These are phyloP conservation scores for Nibea coibor DNA, from an alignment of 2,113 vertebrate genomes.

Conservation along the genomic window DNA sequence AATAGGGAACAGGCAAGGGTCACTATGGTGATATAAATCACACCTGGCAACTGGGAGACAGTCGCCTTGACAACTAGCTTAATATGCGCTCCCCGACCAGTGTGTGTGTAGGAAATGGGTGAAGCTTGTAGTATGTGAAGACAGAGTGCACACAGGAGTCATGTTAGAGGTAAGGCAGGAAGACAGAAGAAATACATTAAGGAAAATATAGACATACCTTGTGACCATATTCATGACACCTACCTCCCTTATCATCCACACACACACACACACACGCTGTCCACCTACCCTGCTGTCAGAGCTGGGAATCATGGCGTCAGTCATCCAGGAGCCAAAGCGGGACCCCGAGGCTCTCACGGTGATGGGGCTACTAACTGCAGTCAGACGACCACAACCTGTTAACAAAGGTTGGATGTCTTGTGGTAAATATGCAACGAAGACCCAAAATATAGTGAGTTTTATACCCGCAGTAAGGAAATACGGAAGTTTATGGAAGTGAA, in stretches of 20 bases:
- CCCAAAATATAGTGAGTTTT: neutral
- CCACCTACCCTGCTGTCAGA: slow-evolving; percentile 80
- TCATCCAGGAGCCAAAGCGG: slow-evolving; percentile 97
- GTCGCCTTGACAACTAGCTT: slow-evolving; percentile 80
- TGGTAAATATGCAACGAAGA: neutral
- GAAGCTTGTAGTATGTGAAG: slow-evolving; percentile 27
- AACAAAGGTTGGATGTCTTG: neutral
- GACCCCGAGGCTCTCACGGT: slow-evolving; percentile 94
- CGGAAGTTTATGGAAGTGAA: neutral
- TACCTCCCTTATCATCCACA: slow-evolving; percentile 19
- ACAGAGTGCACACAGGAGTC: slow-evolving; percentile 39
- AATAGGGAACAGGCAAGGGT: slow-evolving; percentile 77
- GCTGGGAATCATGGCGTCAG: slow-evolving; percentile 86
- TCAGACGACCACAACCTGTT: slow-evolving; percentile 88
- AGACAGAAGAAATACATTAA: slow-evolving; percentile 31
- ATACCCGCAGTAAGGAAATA: neutral
- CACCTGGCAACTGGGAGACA: slow-evolving; percentile 78
- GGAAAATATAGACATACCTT: neutral
- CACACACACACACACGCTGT: slow-evolving; percentile 45
- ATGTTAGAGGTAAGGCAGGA: slow-evolving; percentile 23
- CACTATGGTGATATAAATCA: slow-evolving; percentile 80
- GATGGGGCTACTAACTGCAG: slow-evolving; percentile 91
- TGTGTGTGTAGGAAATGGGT: slow-evolving; percentile 13
- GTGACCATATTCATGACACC: slow-evolving; percentile 21
- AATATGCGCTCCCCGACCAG: slow-evolving; percentile 47